These are phyloP conservation scores for Chiloscyllium punctatum DNA, from an alignment of 2,797 vertebrate genomes.

Conservation along the genomic window DNA sequence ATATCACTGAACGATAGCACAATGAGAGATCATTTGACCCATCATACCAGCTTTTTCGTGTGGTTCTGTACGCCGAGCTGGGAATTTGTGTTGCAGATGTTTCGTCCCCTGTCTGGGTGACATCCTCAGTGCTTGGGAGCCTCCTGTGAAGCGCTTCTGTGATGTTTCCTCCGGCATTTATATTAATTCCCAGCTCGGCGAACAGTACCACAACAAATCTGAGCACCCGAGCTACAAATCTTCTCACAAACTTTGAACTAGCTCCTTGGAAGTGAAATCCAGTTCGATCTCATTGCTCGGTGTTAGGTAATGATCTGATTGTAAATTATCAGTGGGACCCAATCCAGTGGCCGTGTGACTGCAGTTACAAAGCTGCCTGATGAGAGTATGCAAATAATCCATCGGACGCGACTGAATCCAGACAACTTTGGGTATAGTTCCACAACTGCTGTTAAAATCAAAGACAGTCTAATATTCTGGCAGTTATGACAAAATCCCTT, in stretches of 20 bases:
- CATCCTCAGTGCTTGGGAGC: too few relatives aligned
- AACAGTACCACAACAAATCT: too few relatives aligned
- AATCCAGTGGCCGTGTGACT: background rate
- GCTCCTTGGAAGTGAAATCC: background rate
- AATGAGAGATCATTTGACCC: background rate
- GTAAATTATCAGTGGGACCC: background rate
- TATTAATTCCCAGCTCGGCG: too few relatives aligned
- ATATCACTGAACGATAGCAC: background rate
- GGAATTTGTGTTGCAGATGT: too few relatives aligned
- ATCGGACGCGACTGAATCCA: background rate
- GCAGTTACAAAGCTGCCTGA: background rate
- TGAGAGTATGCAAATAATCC: slow-evolving; percentile 5
- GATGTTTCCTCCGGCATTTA: too few relatives aligned
- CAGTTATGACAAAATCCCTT: background rate
- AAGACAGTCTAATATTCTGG: background rate
- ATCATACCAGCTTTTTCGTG: background rate
- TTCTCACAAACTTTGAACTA: too few relatives aligned
- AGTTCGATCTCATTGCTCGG: background rate
- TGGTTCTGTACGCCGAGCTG: too few relatives aligned
- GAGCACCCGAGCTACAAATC: too few relatives aligned
- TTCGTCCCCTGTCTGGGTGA: too few relatives aligned
- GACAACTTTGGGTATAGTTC: background rate
- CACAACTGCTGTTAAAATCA: background rate
- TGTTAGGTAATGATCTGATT: background rate
- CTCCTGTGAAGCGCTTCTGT: too few relatives aligned